Evolutionary conservation across 2,797 vertebrate genomes (phyloP).

Genomic region (Otolemur crassicaudatus): DNA sequence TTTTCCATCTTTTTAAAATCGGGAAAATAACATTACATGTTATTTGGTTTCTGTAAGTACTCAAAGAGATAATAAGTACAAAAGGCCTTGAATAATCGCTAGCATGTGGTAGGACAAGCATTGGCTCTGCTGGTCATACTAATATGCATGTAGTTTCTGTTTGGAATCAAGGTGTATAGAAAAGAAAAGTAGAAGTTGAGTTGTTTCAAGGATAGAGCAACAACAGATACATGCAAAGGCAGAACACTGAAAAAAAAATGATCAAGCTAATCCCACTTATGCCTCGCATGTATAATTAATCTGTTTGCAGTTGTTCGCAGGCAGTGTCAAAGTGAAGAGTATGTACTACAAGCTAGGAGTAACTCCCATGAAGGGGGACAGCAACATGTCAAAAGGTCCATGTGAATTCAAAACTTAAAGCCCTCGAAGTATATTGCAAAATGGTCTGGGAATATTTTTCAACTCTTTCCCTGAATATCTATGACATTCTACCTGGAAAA

Average conservation of each 20-base stretch:
- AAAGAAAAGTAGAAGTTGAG: not conserved
- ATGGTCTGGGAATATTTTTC: conserved; percentile 64
- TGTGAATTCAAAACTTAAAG: conserved; percentile 78
- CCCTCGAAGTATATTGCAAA: conserved; percentile 60
- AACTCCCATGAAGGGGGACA: conserved; percentile 56
- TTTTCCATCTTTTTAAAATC: conserved; percentile 25
- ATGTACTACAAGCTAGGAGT: conserved; percentile 48
- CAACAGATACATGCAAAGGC: not conserved
- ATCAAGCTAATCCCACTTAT: not conserved
- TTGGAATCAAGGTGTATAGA: not conserved
- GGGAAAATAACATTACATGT: not conserved
- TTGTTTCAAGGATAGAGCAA: not conserved
- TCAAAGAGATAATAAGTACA: not conserved
- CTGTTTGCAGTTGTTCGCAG: conserved; percentile 37
- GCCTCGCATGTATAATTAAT: conserved; percentile 60
- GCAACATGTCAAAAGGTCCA: conserved; percentile 61
- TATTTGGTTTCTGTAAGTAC: not conserved
- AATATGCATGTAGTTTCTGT: not conserved
- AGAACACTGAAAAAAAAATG: not conserved
- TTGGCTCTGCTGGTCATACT: not conserved
- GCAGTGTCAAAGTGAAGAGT: conserved; percentile 37
- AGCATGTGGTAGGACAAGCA: not conserved
- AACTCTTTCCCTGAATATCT: conserved; percentile 70
- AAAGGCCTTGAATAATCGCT: conserved; percentile 16
- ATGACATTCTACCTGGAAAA: conserved; percentile 55